Evolutionary conservation across 2,797 vertebrate species (phyloP).

Genomic region (Muscicapa striata): DNA sequence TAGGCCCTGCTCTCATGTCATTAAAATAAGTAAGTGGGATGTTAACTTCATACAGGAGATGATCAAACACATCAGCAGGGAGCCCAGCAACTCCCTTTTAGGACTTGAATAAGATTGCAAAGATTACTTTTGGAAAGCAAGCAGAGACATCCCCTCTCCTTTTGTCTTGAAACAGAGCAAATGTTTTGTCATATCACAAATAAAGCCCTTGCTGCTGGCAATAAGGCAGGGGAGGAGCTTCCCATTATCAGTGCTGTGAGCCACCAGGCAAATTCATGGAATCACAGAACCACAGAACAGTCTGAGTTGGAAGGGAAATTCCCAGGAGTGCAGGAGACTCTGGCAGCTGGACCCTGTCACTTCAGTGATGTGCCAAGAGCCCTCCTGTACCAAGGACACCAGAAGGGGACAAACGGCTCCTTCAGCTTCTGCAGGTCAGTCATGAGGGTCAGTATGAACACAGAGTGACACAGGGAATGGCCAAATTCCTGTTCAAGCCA

Average conservation of each 20-base stretch:
- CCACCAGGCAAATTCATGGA: neutral
- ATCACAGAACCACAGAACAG: neutral
- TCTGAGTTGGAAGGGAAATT: neutral
- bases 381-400: neutral
- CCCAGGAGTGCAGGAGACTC: neutral
- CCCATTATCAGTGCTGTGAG: neutral
- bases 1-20: neutral
- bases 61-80: neutral
- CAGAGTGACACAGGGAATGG: neutral
- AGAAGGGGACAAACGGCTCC: neutral
- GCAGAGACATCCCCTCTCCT: neutral
- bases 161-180: neutral
- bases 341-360: neutral
- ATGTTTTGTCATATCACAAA: neutral
- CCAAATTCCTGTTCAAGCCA: neutral
- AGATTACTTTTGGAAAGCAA: neutral
- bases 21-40: neutral
- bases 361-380: neutral
- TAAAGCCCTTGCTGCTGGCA: neutral
- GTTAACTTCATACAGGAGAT: neutral
- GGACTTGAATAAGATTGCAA: neutral
- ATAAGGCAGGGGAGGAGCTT: neutral
- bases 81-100: neutral
- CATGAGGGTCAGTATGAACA: neutral
- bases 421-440: neutral